Base-by-base conservation (phyloP, 1,140 invertebrate species). In the Drosophila grimshawi region DNA sequence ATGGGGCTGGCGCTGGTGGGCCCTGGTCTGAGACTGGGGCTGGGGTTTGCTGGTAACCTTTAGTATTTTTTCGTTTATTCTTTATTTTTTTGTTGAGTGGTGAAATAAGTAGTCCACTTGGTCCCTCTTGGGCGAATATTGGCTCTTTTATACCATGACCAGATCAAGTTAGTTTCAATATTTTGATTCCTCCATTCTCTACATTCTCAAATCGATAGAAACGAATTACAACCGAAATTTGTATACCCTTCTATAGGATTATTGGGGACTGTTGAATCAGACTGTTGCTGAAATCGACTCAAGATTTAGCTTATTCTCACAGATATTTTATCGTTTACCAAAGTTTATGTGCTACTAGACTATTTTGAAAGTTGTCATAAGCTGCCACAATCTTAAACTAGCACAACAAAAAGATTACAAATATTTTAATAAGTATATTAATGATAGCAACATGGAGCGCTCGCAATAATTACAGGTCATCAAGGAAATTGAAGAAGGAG, bases 61-160 rank as follows among this genome's bases (percentile, higher is more conserved):
- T 57, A 43, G n/a, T 45, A 57, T 57, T 32, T 52, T n/a, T 51
- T 57, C n/a, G 7, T 41, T 41, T 19, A 0, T 27, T 56, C 27
- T 39, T 29, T 2, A 19, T 2, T 4, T 29, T 33, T 32, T 45
- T 45, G 30, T 48, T 29, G 57, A 48, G 57, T 60, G 57, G 4
- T 27, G 11, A 48, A 60, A 48, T 46, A 60, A 48, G 57, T 60
- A 60, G 30, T 46, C 57, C 43, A 48, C 43, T 60, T 48, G 27
- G 32, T 35, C 8, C 6, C 30, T 46, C 30, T 60, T 8, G 19
- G n/a, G 10, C 30, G 39, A 45, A 11, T 19, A 11, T 30, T 46
- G 29, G n/a, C 37, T 43, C 55, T 57, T 41, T 3, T 19, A 30
- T 5, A 39, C 39, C 55, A 41, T 19, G 7, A 4, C 32, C 51